These are phyloP conservation scores for Platyscapa corneri DNA, from an alignment of 1,140 invertebrate genomes.

Conservation along the genomic window DNA sequence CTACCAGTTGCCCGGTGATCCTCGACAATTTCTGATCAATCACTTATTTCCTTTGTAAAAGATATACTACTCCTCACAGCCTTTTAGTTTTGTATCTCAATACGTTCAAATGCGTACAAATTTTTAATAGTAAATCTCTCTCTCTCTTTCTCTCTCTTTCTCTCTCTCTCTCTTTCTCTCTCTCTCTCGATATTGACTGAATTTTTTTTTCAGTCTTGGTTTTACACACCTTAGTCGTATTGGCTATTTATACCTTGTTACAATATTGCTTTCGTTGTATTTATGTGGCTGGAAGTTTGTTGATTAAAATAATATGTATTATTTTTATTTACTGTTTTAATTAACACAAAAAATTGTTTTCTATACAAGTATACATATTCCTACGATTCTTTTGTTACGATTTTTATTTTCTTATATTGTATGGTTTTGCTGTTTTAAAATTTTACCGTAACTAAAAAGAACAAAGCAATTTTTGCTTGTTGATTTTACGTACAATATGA, in stretches of 20 bases:
- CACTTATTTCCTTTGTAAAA: background rate
- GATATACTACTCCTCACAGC: no score
- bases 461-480: no score
- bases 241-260: conserved; percentile 65
- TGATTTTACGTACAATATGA: no score
- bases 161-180: no score
- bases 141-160: conserved; percentile 24
- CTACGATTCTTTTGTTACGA: background rate
- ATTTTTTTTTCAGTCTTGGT: background rate
- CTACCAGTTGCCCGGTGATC: background rate
- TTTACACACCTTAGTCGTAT: background rate
- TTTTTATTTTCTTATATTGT: background rate
- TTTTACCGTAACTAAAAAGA: no score
- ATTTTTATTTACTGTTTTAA: background rate
- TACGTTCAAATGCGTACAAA: background rate
- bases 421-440: background rate
- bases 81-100: no score
- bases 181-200: background rate
- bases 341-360: background rate
- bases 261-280: conserved; percentile 75
- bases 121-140: background rate
- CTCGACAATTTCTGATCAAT: conserved; percentile 18
- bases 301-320: conserved; percentile 35
- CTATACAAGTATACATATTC: background rate
- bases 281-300: conserved; percentile 67